Conservation (phyloP, 2,797 vertebrate species). For the Tinamus major region DNA sequence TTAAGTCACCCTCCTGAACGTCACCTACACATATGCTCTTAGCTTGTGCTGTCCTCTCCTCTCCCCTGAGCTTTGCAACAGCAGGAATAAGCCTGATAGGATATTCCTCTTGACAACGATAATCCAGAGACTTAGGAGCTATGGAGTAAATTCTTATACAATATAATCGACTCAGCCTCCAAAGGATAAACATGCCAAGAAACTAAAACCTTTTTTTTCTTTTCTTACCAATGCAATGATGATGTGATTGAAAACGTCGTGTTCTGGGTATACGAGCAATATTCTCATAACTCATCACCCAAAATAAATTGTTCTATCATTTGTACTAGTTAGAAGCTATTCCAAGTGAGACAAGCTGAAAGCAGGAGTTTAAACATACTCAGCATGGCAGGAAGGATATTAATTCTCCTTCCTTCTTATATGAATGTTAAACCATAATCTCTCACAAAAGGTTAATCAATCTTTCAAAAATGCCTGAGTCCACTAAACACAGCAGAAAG, state of each 20-base stretch:
- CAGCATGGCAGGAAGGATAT: constrained; percentile 18
- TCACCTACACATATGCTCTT: not conserved
- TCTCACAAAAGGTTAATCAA: constrained; percentile 43
- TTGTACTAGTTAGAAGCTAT: constrained; percentile 64
- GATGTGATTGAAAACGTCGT: constrained; percentile 62
- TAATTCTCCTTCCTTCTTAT: not conserved
- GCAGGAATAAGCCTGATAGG: not conserved
- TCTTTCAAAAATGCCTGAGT: not conserved
- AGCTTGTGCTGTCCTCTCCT: not conserved
- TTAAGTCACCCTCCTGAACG: not conserved
- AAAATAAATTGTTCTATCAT: constrained; percentile 72
- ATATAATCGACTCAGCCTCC: constrained; percentile 46
- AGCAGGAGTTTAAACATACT: constrained; percentile 50
- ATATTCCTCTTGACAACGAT: not conserved
- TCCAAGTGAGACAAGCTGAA: constrained; percentile 64
- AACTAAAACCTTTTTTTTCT: not conserved
- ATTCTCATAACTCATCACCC: constrained; percentile 59
- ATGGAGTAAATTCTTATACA: constrained; percentile 25
- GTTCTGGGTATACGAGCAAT: constrained; percentile 50
- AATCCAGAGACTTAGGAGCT: not conserved
- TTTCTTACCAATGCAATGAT: constrained; percentile 24
- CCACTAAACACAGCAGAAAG: not conserved
- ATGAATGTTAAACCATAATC: not conserved
- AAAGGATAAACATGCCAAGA: constrained; percentile 65
- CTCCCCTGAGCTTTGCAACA: not conserved